Base-by-base conservation (phyloP, 2,797 vertebrate species). In the Numenius phaeopus region DNA sequence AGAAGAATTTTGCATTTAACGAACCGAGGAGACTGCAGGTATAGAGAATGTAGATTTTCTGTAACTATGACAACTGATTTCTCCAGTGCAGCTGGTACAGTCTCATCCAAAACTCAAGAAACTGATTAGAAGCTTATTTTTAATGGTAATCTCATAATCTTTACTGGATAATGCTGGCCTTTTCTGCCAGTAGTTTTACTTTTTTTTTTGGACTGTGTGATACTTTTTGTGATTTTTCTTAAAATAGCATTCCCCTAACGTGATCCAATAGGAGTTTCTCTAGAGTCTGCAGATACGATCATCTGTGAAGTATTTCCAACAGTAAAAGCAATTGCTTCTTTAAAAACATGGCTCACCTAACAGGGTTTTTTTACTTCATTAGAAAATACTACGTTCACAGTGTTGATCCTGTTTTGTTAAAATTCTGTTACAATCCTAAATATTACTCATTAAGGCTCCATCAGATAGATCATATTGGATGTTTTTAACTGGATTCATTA, bases 121-220 rank as follows among this genome's bases (percentile, higher is more conserved):
- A 92, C 89, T 84, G 77, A 91, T 91, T 88, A 54, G 76, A 94
- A 94, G 81, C 65, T 85, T 82, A 64, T 94, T 96, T 95, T 89
- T 86, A 79, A 64, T 71, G 37, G 15, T 83, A 65, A 87, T 96
- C 69, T 93, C 79, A 64, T 93, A 70, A 55, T 86, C 81, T 90
- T 90, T 86, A 70, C 40, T 77, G 64, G 80, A 61, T 77, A 89
- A 88, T 70, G 9, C 20, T 49, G 39, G 8, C 40, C 9, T 79
- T 47, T 52, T 61, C 59, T 94, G 71, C 20, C 54, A 62, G 54
- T 49, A 70, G 19, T 65, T 72, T 46, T 23, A 20, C 22, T 67
- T 24, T 24, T 49, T 46, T 62, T 69, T 34, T 46, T 8, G 4
- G 14, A 55, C 19, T 83, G 6, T 18, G 11, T 65, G 46, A 69